Percentiles rank a stretch among this genome's conserved stretches.
Conservation (phyloP, 2,113 vertebrate genomes). For the Festucalex cinctus region DNA sequence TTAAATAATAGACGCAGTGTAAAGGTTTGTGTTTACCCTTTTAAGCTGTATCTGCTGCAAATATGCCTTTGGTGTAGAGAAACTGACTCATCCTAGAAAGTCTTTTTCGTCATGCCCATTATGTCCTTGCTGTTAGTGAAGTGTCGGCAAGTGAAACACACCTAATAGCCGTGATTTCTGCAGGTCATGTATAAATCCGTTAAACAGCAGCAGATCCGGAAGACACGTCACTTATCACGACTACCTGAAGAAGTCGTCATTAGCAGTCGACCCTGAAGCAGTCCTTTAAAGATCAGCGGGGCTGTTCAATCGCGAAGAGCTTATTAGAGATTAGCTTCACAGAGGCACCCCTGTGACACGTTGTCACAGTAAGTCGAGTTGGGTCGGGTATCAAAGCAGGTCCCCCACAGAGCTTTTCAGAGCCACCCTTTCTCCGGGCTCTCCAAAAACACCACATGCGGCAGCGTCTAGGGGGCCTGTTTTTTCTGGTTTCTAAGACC, state of each 20-base stretch:
- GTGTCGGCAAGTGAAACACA: background rate
- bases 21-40: no score
- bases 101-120: background rate
- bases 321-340: constrained; percentile 74
- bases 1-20: no score
- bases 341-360: constrained; percentile 62
- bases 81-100: background rate
- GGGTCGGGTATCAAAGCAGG: constrained; percentile 69
- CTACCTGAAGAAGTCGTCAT: constrained; percentile 38
- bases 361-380: constrained; percentile 70
- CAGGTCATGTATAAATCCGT: background rate
- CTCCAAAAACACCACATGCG: constrained; percentile 55
- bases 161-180: background rate
- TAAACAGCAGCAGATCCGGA: constrained; percentile 2
- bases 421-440: constrained; percentile 57
- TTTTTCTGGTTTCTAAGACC: constrained; percentile 41
- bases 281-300: constrained; percentile 53
- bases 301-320: constrained; percentile 40
- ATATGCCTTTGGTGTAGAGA: background rate
- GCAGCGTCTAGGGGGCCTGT: constrained; percentile 39
- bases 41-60: no score
- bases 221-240: constrained; percentile 27
- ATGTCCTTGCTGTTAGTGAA: background rate
- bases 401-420: constrained; percentile 60
- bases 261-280: constrained; percentile 38